phyloP scores from a whole-genome alignment of 2,888 invertebrate genomes.

The Sclerodermus sp. region DNA sequence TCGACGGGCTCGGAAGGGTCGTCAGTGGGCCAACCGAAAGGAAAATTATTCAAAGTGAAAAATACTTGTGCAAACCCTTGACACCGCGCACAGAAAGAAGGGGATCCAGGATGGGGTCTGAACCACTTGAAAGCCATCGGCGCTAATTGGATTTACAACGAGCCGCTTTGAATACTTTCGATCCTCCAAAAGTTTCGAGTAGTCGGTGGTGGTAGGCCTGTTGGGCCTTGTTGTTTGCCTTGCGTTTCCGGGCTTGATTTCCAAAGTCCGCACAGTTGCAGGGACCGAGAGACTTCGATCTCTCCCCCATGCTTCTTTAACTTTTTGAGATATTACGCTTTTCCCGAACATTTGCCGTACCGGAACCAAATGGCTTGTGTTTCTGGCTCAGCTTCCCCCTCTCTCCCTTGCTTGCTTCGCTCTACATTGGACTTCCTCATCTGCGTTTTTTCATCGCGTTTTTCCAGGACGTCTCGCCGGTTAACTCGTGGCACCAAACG shows the following conservation, averaged over 20 bases:
- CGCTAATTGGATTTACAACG: slow-evolving; percentile 51
- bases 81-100: slow-evolving; percentile 28
- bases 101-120: slow-evolving; percentile 28
- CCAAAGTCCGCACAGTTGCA: too few species aligned
- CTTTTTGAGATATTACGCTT: too few species aligned
- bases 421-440: neutral
- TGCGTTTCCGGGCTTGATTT: too few species aligned
- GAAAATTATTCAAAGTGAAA: slow-evolving; percentile 31
- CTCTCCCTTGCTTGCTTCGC: neutral
- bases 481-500: neutral
- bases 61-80: slow-evolving; percentile 23
- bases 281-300: too few species aligned
- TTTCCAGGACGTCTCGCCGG: neutral
- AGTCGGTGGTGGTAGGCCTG: slow-evolving; percentile 23
- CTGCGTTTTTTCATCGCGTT: neutral
- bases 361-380: too few species aligned
- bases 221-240: slow-evolving; percentile 5
- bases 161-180: slow-evolving; percentile 23
- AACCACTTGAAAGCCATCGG: slow-evolving; percentile 43
- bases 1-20: neutral
- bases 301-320: too few species aligned
- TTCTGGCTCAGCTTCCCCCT: too few species aligned
- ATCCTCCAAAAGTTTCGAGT: slow-evolving; percentile 36
- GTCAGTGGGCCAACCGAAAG: slow-evolving; percentile 22
- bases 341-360: too few species aligned